Conservation (phyloP, 2,888 invertebrate species). For the Hydraecia micacea region DNA sequence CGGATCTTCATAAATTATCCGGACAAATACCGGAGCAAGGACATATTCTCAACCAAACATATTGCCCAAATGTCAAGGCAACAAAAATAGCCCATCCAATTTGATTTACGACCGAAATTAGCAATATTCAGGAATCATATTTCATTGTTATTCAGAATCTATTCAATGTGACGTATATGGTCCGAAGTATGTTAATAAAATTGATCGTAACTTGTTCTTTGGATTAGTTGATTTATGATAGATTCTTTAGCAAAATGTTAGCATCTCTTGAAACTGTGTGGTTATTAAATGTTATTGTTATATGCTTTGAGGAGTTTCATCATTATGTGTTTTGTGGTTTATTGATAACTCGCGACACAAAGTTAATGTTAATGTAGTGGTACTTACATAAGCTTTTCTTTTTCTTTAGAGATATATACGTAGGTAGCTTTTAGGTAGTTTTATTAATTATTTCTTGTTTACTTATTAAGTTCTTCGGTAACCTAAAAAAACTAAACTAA, state of each 20-base stretch:
- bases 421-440: not conserved
- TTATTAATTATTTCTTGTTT: not conserved
- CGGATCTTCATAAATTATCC: constrained; percentile 70
- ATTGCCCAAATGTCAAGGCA: constrained; percentile 64
- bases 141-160: constrained; percentile 39
- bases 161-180: constrained; percentile 44
- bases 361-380: not conserved
- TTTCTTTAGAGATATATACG: not conserved
- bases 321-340: constrained; percentile 20
- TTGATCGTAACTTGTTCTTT: constrained; percentile 37
- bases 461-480: not conserved
- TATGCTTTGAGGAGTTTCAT: constrained; percentile 25
- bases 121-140: constrained; percentile 53
- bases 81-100: constrained; percentile 33
- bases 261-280: constrained; percentile 4
- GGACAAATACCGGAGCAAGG: constrained; percentile 75
- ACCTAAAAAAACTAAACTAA: too few species aligned
- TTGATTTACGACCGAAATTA: constrained; percentile 53
- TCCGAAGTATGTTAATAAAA: constrained; percentile 34
- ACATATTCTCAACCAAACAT: constrained; percentile 55
- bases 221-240: constrained; percentile 43
- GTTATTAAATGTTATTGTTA: constrained; percentile 20
- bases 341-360: not conserved
- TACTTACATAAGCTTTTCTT: not conserved
- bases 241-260: constrained; percentile 28